Evolutionary conservation across 2,888 invertebrate genomes (phyloP), one percentile per base, ranked within the genome.

Genomic region (Diaphora mendica): DNA sequence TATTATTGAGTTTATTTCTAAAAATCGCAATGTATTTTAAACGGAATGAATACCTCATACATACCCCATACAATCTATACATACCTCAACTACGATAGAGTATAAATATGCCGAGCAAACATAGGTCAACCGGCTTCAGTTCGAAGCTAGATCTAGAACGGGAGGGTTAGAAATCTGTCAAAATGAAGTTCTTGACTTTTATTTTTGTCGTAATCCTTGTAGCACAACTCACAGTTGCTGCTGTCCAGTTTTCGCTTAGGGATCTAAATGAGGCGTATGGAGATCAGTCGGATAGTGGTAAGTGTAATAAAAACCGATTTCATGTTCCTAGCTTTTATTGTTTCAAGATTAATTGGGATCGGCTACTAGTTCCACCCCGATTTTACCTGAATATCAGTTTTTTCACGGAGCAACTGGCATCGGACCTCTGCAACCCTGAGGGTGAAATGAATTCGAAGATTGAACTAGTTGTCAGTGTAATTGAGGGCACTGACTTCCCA

Each of bases 161-260:
- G 39, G 42, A 67, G 33, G 11, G n/a, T 55, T 66, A 13, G 51
- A 66, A 11, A 26, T 65, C 51, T 5, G 20, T 42, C 42, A 55
- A 4, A 8, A 71, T 71, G 71, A 71, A 67, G 71, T 15, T 71
- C n/a, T 42, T 71, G 20, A 26, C 35, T 17, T 66, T 39, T 44
- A 4, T 71, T 42, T 67, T 51, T 3, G 55, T 55, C 15, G 39
- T 66, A 17, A 20, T 71, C 23, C 71, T 71, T 13, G 42, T 66
- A 1, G 51, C 42, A 42, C 71, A 71, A 39, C 66, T 71, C 11
- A 26, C 42, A 15, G 13, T 51, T 55, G 33, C 71, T 44, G 26
- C 42, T 17, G 17, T 33, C 11, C 44, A 30, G 4, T 62, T 62
- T 44, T 59, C 71, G 20, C 30, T 59, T 9, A 62, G 33, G 44